These are phyloP conservation scores for Drosophila melanica DNA, from an alignment of 1,140 invertebrate species.

Conservation along the genomic window DNA sequence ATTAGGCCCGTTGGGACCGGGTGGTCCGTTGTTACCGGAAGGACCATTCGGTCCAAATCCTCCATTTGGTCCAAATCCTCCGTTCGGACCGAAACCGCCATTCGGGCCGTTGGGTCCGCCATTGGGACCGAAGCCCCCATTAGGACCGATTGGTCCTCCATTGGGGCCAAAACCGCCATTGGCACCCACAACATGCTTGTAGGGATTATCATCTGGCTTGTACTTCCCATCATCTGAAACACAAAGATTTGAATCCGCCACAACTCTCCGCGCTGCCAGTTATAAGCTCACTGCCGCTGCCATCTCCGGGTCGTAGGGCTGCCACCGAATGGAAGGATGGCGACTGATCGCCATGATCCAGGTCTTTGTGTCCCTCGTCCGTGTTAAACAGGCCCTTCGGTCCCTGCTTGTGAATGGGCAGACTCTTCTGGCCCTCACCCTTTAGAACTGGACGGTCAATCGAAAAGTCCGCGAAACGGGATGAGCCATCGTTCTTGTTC, in stretches of 20 bases:
- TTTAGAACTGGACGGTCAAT: slow-evolving; percentile 49
- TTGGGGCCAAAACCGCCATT: slow-evolving; percentile 37
- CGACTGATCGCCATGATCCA: slow-evolving; percentile 71
- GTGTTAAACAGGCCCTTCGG: slow-evolving; percentile 73
- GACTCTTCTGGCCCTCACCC: slow-evolving; percentile 72
- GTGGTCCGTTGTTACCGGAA: slow-evolving; percentile 58
- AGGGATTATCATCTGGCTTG: slow-evolving; percentile 54
- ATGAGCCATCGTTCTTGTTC: slow-evolving; percentile 34
- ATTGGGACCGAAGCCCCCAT: slow-evolving; percentile 45
- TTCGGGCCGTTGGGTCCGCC: slow-evolving; percentile 66
- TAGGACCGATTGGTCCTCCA: slow-evolving; percentile 42
- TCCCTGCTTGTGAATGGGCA: slow-evolving; percentile 58
- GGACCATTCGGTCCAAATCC: slow-evolving; percentile 66
- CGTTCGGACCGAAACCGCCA: slow-evolving; percentile 62
- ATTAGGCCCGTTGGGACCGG: slow-evolving; percentile 52
- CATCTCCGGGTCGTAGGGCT: slow-evolving; percentile 60
- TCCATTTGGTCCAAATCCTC: slow-evolving; percentile 57
- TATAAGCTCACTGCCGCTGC: slow-evolving; percentile 63
- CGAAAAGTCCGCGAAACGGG: slow-evolving; percentile 36
- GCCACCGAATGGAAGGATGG: slow-evolving; percentile 71
- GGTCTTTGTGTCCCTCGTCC: slow-evolving; percentile 69
- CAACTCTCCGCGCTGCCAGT: slow-evolving; percentile 7
- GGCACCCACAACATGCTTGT: slow-evolving; percentile 61
- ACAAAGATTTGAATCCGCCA: slow-evolving; percentile 62
- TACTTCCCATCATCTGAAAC: slow-evolving; percentile 79